Evolutionary conservation across 2,888 invertebrate species (phyloP), one percentile per base, ranked within the genome.

Genomic region (Agrenia bidenticulata): DNA sequence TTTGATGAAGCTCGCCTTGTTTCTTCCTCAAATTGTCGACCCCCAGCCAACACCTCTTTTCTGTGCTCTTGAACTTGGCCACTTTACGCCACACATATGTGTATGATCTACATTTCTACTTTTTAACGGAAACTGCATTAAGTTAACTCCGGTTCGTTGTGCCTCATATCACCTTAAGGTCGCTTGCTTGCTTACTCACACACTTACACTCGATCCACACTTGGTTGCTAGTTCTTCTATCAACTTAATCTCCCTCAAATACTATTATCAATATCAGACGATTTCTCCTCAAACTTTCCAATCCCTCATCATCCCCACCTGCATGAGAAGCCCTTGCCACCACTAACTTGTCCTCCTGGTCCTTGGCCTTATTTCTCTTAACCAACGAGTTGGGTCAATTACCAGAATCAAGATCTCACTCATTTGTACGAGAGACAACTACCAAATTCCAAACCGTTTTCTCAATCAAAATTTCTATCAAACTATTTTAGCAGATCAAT

Each of bases 81-180:
- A 45, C 23, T 41, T 39, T 26, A 42, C 42, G 51, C 51, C 51
- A 45, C 2, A 42, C 49, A 58, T 45, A 32, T 58, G 32, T 39
- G 55, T 66, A 70, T 76, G 76, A 71, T 73, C 76, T 69, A 76
- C 73, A 76, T 76, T 76, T 76, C 76, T 73, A 74, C 76, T 76
- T 76, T 74, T 76, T 71, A 73, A 73, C 76, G 76, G 76, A 76
- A 76, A 73, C 73, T 72, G 70, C 70, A 68, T 67, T 70, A 61
- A 66, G 54, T 63, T 49, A 73, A 74, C 76, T 74, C 76, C 73
- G 74, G 76, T 76, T 73, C 73, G 69, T 67, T 73, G 64, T 69
- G 69, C 69, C 69, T 69, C 70, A 69, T 65, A 73, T 73, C 70
- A 66, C 58, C 54, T 64, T 65, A 63, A 69, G 72, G 73, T 72